phyloP scores from a whole-genome alignment of 2,113 vertebrate genomes.

The Mesembrinibis cayennensis region DNA sequence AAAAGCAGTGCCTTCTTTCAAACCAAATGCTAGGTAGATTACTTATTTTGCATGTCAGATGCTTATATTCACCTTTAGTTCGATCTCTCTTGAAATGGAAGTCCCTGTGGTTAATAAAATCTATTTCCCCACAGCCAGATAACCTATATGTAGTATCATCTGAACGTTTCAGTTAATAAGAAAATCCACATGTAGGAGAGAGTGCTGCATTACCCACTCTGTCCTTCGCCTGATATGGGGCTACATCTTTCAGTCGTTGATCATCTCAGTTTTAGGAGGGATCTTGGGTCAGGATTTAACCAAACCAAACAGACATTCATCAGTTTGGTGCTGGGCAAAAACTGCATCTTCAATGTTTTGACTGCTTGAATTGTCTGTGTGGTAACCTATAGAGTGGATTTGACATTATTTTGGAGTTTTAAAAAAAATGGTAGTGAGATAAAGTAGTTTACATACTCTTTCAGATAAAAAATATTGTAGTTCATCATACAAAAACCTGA shows the following conservation, averaged over 20 bases:
- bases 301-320: not conserved
- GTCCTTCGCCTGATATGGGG: not conserved
- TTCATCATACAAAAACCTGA: not conserved
- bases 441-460: not conserved
- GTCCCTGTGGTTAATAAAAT: not conserved
- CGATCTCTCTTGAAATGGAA: not conserved
- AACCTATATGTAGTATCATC: not conserved
- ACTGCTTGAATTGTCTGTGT: not conserved
- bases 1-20: not conserved
- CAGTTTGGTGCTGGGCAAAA: not conserved
- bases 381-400: not conserved
- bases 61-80: not conserved
- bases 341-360: not conserved
- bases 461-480: not conserved
- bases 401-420: not conserved
- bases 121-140: not conserved
- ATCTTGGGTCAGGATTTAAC: not conserved
- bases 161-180: not conserved
- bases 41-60: not conserved
- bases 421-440: not conserved
- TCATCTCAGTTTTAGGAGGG: not conserved
- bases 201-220: not conserved
- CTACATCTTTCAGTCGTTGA: not conserved
- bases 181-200: not conserved
- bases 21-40: not conserved